These are phyloP conservation scores for Phasia obesa DNA, from an alignment of 2,888 invertebrate species.

Conservation along the genomic window DNA sequence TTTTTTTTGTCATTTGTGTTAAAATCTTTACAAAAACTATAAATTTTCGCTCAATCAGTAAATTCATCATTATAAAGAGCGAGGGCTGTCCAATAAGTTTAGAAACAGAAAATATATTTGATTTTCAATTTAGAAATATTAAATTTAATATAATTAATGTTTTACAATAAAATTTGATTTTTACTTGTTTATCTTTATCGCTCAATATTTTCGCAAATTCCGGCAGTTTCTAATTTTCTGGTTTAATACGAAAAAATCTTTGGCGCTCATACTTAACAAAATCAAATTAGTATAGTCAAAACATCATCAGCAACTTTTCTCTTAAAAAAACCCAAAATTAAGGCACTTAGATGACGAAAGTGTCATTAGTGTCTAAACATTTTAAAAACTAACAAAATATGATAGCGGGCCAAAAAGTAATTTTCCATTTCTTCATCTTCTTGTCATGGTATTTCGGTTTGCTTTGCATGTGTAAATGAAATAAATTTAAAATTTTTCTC, in stretches of 20 bases:
- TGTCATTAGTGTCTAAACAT: slow-evolving; percentile 61
- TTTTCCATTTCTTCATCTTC: slow-evolving; percentile 49
- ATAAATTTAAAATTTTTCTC: slow-evolving; percentile 34
- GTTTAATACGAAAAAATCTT: too few relatives aligned
- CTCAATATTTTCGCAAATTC: too few relatives aligned
- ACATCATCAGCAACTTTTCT: background rate
- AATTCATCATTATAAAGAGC: background rate
- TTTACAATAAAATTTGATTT: background rate
- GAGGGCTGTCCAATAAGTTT: background rate
- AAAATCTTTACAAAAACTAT: slow-evolving; percentile 10
- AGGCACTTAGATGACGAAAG: slow-evolving; percentile 65
- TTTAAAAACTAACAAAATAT: slow-evolving; percentile 40
- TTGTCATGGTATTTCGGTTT: slow-evolving; percentile 46
- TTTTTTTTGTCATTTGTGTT: slow-evolving; percentile 25
- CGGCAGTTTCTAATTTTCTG: too few relatives aligned
- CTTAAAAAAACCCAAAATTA: slow-evolving; percentile 29
- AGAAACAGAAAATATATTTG: background rate
- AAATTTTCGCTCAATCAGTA: slow-evolving; percentile 10
- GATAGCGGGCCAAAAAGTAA: slow-evolving; percentile 39
- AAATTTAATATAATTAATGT: background rate
- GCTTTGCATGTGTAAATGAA: slow-evolving; percentile 58
- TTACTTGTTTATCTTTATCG: background rate
- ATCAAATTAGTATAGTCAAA: too few relatives aligned
- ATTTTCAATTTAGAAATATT: background rate
- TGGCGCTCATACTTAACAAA: too few relatives aligned